Conservation (phyloP, 1,140 invertebrate species). For the Drosophila eugracilis region DNA sequence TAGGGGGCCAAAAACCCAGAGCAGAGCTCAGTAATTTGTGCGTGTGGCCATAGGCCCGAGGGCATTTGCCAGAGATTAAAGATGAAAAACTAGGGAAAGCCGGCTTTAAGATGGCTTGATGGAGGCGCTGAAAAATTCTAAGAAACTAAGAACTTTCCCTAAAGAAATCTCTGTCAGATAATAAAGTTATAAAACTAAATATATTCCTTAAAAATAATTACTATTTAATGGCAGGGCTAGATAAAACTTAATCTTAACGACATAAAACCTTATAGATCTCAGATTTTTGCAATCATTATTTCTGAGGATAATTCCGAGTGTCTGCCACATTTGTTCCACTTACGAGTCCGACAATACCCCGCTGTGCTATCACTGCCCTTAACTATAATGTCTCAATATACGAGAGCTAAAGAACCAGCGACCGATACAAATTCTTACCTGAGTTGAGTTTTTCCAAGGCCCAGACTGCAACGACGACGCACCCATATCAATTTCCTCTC, state of each 20-base stretch:
- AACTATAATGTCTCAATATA: constrained; percentile 60
- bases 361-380: constrained; percentile 42
- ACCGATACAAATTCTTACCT: constrained; percentile 51
- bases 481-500: constrained; percentile 76
- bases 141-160: background rate
- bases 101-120: constrained; percentile 23
- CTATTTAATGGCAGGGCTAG: constrained; percentile 13
- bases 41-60: constrained; percentile 17
- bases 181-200: background rate
- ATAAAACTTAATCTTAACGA: constrained; percentile 4
- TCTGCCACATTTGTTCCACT: constrained; percentile 59
- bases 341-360: constrained; percentile 43
- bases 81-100: background rate
- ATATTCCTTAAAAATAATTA: background rate
- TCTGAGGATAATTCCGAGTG: constrained; percentile 40
- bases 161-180: background rate
- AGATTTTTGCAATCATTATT: constrained; percentile 45
- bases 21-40: constrained; percentile 37
- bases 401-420: background rate
- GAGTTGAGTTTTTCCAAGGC: constrained; percentile 35
- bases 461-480: constrained; percentile 46
- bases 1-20: background rate
- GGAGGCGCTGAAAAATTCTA: background rate
- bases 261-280: constrained; percentile 17
- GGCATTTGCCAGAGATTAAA: constrained; percentile 41